Conservation (phyloP, 2,113 vertebrate genomes). For the Aegithalos caudatus region DNA sequence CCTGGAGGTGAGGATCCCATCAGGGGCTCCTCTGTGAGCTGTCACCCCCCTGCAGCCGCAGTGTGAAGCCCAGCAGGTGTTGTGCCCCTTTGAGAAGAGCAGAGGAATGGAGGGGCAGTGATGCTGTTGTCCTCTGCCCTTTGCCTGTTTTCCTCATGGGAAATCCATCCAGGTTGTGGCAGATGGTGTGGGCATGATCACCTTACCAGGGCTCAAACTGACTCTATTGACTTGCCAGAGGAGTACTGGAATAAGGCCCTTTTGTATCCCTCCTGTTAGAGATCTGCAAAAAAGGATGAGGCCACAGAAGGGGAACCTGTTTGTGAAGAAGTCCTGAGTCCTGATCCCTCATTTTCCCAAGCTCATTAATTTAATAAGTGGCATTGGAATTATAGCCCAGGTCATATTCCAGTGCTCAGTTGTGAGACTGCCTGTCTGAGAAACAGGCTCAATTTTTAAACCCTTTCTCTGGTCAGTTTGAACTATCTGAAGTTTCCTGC, state of each 20-base stretch:
- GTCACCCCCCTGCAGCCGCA: neutral
- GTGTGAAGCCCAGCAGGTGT: neutral
- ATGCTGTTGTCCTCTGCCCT: neutral
- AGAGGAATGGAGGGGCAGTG: neutral
- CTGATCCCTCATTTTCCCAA: neutral
- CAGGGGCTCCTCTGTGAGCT: neutral
- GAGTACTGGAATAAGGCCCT: neutral
- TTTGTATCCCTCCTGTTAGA: neutral
- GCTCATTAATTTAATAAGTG: neutral
- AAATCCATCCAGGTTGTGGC: neutral
- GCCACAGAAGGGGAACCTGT: neutral
- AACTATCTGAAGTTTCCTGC: neutral
- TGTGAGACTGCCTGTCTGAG: neutral
- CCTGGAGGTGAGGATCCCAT: neutral
- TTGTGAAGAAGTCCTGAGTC: neutral
- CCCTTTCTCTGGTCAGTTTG: fast-evolving
- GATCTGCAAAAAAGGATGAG: neutral
- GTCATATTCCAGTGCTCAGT: neutral
- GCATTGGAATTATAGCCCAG: neutral
- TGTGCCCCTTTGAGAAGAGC: neutral
- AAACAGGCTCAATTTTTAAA: neutral
- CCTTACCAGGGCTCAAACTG: neutral
- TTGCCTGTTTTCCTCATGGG: neutral
- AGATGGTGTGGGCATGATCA: neutral
- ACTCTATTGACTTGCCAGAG: neutral